phyloP scores from a whole-genome alignment of 2,888 invertebrate genomes.

The Drosophila neutralis region DNA sequence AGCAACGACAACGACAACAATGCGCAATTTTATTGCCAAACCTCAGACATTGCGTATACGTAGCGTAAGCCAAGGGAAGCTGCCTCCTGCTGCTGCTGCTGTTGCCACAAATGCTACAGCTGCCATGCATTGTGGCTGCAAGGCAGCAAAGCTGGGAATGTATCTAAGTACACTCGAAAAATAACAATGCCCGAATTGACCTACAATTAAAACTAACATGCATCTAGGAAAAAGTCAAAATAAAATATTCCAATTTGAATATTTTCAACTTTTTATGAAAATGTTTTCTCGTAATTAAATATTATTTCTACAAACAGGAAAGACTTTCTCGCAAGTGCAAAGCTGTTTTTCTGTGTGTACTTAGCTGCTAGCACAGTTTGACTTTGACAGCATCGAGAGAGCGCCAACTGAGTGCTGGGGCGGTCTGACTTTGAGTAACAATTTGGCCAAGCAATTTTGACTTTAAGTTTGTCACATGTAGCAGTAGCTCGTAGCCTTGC shows the following conservation, averaged over 20 bases:
- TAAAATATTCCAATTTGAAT: too few species aligned
- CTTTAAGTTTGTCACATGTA: constrained; percentile 59
- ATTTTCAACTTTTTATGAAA: neutral
- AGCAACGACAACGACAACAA: constrained; percentile 56
- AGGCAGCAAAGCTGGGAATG: constrained; percentile 36
- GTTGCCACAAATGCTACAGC: constrained; percentile 66
- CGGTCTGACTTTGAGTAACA: constrained; percentile 53
- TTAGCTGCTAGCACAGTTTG: constrained; percentile 34
- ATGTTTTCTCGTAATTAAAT: neutral
- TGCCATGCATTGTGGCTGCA: constrained; percentile 63
- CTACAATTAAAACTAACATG: neutral
- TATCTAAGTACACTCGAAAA: neutral
- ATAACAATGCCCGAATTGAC: neutral
- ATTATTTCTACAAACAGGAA: neutral
- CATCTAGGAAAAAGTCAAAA: too few species aligned
- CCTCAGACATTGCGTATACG: constrained; percentile 77
- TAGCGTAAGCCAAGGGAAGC: constrained; percentile 61
- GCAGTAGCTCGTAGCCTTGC: constrained; percentile 7
- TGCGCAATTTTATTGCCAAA: constrained; percentile 76
- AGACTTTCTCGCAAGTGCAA: neutral
- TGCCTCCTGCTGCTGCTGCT: constrained; percentile 34
- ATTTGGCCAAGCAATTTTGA: constrained; percentile 54
- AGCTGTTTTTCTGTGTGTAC: neutral
- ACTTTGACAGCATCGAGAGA: constrained; percentile 39
- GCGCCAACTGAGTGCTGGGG: constrained; percentile 26